Percentiles rank a stretch among this genome's conserved stretches.
These are phyloP conservation scores for Steinernema scapterisci DNA, from an alignment of 2,888 invertebrate genomes.

Conservation along the genomic window DNA sequence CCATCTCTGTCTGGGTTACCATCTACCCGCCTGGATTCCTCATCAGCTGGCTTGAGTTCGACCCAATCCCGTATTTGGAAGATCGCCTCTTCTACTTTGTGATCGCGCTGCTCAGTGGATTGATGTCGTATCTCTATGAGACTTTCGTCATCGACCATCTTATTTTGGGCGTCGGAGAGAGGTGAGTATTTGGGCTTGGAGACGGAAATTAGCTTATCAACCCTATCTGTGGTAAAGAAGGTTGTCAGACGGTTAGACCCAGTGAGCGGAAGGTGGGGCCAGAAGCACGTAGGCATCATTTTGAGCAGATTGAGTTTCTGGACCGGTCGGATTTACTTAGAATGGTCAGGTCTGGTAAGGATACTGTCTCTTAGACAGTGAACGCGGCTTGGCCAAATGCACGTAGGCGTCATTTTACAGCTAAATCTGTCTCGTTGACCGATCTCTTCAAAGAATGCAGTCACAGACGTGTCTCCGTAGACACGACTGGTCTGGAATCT, in stretches of 20 bases:
- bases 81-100: constrained; percentile 53
- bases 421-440: too few relatives aligned
- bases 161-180: constrained; percentile 55
- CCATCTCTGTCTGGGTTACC: constrained; percentile 50
- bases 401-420: too few relatives aligned
- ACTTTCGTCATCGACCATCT: constrained; percentile 54
- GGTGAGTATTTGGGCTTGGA: too few relatives aligned
- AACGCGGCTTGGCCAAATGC: too few relatives aligned
- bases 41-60: constrained; percentile 53
- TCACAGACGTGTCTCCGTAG: too few relatives aligned
- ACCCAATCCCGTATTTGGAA: constrained; percentile 57
- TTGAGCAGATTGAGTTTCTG: background rate
- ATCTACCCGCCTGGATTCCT: constrained; percentile 50
- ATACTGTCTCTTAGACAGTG: too few relatives aligned
- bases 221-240: background rate
- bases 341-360: constrained; percentile 2
- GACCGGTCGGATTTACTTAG: background rate
- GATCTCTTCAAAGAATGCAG: too few relatives aligned
- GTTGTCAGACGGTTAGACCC: constrained; percentile 25
- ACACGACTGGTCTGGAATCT: too few relatives aligned
- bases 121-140: constrained; percentile 54
- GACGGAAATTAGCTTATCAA: constrained; percentile 11
- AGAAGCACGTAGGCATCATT: too few relatives aligned
- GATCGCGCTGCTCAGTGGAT: constrained; percentile 49
- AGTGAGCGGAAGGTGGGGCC: too few relatives aligned